Percentiles rank a stretch among this genome's conserved stretches.
These are phyloP conservation scores for Pangasianodon gigas DNA, from an alignment of 2,113 vertebrate species.

Conservation along the genomic window DNA sequence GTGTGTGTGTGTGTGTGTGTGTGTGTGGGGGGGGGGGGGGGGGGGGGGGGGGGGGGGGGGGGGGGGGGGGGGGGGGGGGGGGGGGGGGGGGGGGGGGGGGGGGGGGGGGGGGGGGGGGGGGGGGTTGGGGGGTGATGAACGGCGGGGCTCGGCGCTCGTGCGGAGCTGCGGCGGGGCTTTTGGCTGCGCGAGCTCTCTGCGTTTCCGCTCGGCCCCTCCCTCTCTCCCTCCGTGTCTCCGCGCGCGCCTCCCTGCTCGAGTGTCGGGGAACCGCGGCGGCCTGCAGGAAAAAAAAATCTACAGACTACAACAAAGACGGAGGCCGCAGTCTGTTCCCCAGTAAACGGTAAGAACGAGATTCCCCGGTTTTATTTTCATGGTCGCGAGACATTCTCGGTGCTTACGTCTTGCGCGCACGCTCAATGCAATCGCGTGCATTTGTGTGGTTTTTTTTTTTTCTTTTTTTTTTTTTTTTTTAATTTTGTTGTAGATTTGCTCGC, in stretches of 20 bases:
- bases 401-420: not conserved
- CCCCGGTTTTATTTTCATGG: not conserved
- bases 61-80: too few relatives aligned
- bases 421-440: not conserved
- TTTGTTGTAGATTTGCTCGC: not conserved
- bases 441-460: not conserved
- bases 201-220: slow-evolving; percentile 38
- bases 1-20: not conserved
- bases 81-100: too few relatives aligned
- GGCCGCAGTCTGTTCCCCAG: not conserved
- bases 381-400: not conserved
- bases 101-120: too few relatives aligned
- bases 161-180: not conserved
- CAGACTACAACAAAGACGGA: not conserved
- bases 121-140: not conserved
- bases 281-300: slow-evolving; percentile 4
- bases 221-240: slow-evolving; percentile 21
- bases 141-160: not conserved
- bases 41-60: too few relatives aligned
- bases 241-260: slow-evolving; percentile 31
- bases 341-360: slow-evolving; percentile 9
- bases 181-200: slow-evolving; percentile 21
- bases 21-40: too few relatives aligned
- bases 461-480: not conserved
- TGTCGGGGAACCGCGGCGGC: slow-evolving; percentile 28